These are phyloP conservation scores for Arctopsyche grandis DNA, from an alignment of 1,140 invertebrate species.

Conservation along the genomic window DNA sequence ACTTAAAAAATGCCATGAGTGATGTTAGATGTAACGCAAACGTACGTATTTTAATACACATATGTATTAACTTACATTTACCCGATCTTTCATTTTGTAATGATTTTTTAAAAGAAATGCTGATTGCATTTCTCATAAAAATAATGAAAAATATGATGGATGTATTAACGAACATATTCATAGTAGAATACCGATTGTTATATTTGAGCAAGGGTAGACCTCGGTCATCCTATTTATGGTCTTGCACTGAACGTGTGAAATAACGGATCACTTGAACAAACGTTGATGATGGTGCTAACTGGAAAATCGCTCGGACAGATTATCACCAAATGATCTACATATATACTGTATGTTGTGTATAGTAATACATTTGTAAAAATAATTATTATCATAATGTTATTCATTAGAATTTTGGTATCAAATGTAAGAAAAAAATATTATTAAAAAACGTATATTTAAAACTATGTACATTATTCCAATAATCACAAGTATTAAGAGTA, in stretches of 20 bases:
- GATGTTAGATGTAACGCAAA: background rate
- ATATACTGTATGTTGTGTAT: no score
- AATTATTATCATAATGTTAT: no score
- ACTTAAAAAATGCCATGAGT: slow-evolving; percentile 60
- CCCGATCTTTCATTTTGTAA: background rate
- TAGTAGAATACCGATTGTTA: background rate
- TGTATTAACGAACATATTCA: background rate
- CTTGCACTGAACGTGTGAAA: background rate
- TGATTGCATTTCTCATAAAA: background rate
- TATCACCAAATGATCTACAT: background rate
- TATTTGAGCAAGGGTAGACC: background rate
- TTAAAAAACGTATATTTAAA: no score
- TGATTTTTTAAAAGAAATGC: background rate
- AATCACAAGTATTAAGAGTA: no score
- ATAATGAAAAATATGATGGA: background rate
- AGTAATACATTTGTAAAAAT: no score
- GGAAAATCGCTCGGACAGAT: background rate
- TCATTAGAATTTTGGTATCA: no score
- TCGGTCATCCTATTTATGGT: background rate
- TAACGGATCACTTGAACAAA: slow-evolving; percentile 17
- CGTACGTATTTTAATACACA: background rate
- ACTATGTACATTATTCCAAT: no score
- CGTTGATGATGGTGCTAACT: background rate
- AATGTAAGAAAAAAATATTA: no score
- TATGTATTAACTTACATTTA: slow-evolving; percentile 8